Base-by-base conservation (phyloP, 1,140 invertebrate genomes). In the Eriocheir sinensis region DNA sequence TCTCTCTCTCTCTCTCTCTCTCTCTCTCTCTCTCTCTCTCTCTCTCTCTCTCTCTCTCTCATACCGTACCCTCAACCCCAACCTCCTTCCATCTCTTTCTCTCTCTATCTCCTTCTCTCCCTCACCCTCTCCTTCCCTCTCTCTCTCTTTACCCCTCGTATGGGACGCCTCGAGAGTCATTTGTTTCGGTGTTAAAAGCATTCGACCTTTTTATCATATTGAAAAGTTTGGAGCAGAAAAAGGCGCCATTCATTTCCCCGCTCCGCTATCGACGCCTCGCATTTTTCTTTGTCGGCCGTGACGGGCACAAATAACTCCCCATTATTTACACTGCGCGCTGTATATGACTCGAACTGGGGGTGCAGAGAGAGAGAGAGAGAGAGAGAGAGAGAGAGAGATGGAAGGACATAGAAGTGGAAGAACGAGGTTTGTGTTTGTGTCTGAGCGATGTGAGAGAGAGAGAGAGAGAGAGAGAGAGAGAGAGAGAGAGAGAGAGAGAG, bases 171-270 rank as follows among this genome's bases (percentile, higher is more conserved):
- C 85, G 85, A 72, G 94, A 88, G 89, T 88, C 94, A 95, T 95
- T 95, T 95, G 94, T 95, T 95, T 95, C 85, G 80, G 94, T 88
- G 91, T 92, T 93, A 93, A 95, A 95, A 93, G 94, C 91, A 92
- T 92, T n/a, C 94, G 86, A 92, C 90, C 94, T 95, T 95, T 95
- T 95, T 95, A 95, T 95, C 94, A 95, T 95, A 95, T 95, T 95
- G 94, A 95, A 95, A 95, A 93, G 91, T 95, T 93, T 95, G 90
- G 94, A 91, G 91, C 91, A 92, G 94, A 95, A 95, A 95, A 95
- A 95, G 94, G 91, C 40, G 79, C 91, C 89, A 95, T 95, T 95
- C 94, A 95, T 95, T 95, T 95, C 90, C 90, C 89, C 94, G 94
- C 91, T 93, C 86, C 83, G 90, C 91, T 95, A 95, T 95, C 94